Evolutionary conservation across 2,797 vertebrate genomes (phyloP).

Genomic region (Sus cebifrons): DNA sequence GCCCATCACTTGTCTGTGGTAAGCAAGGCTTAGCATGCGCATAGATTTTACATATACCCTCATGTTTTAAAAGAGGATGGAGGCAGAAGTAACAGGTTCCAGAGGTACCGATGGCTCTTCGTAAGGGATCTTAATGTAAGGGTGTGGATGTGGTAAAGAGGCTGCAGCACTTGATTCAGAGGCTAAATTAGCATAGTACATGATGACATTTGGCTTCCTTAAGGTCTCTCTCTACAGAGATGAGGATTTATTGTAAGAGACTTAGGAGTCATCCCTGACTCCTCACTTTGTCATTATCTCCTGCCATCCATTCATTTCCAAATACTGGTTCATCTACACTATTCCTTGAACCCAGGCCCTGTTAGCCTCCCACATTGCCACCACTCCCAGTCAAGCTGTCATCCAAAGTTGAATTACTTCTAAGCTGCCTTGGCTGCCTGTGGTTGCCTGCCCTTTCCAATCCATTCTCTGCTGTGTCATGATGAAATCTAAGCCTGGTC

Average conservation of each 20-base stretch:
- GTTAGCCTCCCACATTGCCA: neutral
- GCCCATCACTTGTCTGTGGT: neutral
- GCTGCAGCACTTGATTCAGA: neutral
- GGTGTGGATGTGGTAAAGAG: neutral
- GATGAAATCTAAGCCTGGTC: neutral
- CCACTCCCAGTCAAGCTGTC: neutral
- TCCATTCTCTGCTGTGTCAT: neutral
- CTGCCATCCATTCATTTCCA: neutral
- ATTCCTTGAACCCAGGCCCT: neutral
- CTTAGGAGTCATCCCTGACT: neutral
- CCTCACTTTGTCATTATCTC: neutral
- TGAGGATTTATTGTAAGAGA: neutral
- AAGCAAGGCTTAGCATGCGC: neutral
- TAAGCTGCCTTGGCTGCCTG: neutral
- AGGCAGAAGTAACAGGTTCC: neutral
- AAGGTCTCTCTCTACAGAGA: neutral
- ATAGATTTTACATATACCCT: neutral
- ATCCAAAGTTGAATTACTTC: neutral
- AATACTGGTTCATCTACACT: neutral
- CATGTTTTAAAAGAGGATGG: slow-evolving; percentile 11
- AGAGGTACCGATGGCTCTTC: neutral
- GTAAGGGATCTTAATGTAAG: neutral
- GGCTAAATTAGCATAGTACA: neutral
- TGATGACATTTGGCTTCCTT: neutral
- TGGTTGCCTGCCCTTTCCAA: neutral